These are phyloP conservation scores for Cassiopea andromeda DNA, from an alignment of 30 jellyfish, hydroid and myxozoan species.

Conservation along the genomic window DNA sequence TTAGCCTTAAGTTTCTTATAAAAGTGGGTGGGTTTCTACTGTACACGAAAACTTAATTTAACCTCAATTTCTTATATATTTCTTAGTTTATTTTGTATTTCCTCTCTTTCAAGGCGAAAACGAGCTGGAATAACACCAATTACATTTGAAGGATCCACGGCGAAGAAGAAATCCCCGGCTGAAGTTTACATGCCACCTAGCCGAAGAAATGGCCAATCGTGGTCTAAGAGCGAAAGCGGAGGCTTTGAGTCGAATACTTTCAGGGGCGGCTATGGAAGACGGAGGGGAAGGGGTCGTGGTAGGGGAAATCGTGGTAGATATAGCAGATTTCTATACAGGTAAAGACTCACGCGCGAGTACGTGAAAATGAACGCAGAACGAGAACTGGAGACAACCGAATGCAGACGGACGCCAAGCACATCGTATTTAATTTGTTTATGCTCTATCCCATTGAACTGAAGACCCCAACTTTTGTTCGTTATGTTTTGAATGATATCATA, in stretches of 20 bases:
- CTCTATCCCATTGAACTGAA: not conserved
- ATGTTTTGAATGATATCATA: not conserved
- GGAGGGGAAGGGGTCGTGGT: constrained; percentile 82
- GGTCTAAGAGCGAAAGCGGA: constrained; percentile 6
- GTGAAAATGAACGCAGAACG: not conserved
- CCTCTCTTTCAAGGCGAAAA: constrained; percentile 70
- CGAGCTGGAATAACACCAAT: constrained; percentile 98
- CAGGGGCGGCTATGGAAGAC: constrained; percentile 73
- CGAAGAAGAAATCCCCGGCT: constrained; percentile 58
- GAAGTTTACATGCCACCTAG: constrained; percentile 84
- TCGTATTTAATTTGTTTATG: not conserved
- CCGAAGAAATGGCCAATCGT: constrained; percentile 69
- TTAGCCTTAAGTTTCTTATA: too few species aligned
- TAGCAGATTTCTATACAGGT: constrained; percentile 82
- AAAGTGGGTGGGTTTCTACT: too few species aligned
- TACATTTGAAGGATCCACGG: constrained; percentile 81
- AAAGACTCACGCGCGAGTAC: not conserved
- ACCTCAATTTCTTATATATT: not conserved
- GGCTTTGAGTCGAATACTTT: constrained; percentile 30
- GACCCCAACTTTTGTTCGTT: not conserved
- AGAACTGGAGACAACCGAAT: not conserved
- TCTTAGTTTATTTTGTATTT: not conserved
- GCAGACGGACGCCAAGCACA: not conserved
- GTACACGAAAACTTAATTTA: not conserved
- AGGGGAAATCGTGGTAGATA: constrained; percentile 68